phyloP scores from a whole-genome alignment of 2,888 invertebrate genomes.

The Callosobruchus maculatus region DNA sequence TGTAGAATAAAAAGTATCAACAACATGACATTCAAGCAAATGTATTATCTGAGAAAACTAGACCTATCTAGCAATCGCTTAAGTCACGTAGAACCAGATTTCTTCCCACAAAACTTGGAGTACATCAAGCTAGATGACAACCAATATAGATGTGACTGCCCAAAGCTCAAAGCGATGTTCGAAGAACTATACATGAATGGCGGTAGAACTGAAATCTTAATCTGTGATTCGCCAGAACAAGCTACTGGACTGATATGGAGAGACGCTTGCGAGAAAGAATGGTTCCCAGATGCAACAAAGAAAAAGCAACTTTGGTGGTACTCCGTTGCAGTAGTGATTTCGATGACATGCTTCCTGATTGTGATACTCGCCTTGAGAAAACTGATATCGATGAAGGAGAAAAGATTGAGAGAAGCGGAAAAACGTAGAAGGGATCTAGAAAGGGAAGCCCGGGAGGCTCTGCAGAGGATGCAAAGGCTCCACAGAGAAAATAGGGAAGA shows the following conservation, averaged over 20 bases:
- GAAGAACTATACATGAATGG: constrained; percentile 58
- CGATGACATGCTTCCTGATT: constrained; percentile 55
- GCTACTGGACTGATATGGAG: constrained; percentile 66
- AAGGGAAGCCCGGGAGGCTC: constrained; percentile 50
- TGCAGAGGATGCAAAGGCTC: constrained; percentile 51
- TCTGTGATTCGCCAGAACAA: constrained; percentile 64
- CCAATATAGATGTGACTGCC: constrained; percentile 74
- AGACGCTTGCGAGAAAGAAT: constrained; percentile 60
- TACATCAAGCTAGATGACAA: constrained; percentile 66
- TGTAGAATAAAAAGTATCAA: constrained; percentile 60
- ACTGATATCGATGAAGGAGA: constrained; percentile 55
- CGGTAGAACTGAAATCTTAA: constrained; percentile 47
- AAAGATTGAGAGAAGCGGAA: constrained; percentile 41
- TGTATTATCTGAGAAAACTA: constrained; percentile 59
- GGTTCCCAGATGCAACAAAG: constrained; percentile 48
- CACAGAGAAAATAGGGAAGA: constrained; percentile 41
- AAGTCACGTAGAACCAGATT: constrained; percentile 57
- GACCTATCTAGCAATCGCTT: constrained; percentile 70
- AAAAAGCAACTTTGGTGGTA: constrained; percentile 55
- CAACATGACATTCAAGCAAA: constrained; percentile 60
- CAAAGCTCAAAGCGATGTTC: constrained; percentile 59
- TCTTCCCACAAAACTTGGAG: constrained; percentile 58
- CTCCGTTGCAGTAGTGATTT: constrained; percentile 55
- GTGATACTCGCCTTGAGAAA: constrained; percentile 55
- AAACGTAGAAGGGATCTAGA: constrained; percentile 58